These are phyloP conservation scores for Eupithecia insigniata DNA, from an alignment of 2,888 invertebrate species.

Conservation along the genomic window DNA sequence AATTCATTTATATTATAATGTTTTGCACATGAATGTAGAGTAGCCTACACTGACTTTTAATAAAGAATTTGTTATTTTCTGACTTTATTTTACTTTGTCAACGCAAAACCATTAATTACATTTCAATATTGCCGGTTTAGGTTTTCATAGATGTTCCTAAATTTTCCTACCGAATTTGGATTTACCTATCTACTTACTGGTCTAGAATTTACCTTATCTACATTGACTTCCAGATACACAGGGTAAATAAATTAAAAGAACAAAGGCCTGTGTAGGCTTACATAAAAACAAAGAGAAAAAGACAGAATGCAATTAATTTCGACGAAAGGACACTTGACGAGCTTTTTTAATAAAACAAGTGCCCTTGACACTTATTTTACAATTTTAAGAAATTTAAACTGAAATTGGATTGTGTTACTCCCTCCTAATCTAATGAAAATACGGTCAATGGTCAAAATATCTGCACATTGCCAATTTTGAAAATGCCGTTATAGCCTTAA, in stretches of 20 bases:
- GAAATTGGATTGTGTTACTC: neutral
- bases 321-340: slow-evolving; percentile 27
- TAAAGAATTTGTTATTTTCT: neutral
- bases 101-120: neutral
- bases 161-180: neutral
- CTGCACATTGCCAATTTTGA: neutral
- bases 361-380: slow-evolving; percentile 19
- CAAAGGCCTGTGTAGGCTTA: neutral
- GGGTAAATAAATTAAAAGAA: neutral
- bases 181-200: neutral
- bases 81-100: neutral
- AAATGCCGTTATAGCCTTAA: neutral
- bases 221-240: neutral
- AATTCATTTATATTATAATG: neutral
- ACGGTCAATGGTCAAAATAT: neutral
- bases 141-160: neutral
- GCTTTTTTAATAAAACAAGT: slow-evolving; percentile 20
- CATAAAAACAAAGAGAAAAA: slow-evolving; percentile 16
- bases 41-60: neutral
- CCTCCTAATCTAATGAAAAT: neutral
- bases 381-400: slow-evolving; percentile 11
- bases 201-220: neutral
- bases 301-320: slow-evolving; percentile 25
- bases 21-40: no score
- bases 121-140: neutral